Evolutionary conservation across 1,140 invertebrate species (phyloP).

Genomic region (Ceratosolen solmsi): DNA sequence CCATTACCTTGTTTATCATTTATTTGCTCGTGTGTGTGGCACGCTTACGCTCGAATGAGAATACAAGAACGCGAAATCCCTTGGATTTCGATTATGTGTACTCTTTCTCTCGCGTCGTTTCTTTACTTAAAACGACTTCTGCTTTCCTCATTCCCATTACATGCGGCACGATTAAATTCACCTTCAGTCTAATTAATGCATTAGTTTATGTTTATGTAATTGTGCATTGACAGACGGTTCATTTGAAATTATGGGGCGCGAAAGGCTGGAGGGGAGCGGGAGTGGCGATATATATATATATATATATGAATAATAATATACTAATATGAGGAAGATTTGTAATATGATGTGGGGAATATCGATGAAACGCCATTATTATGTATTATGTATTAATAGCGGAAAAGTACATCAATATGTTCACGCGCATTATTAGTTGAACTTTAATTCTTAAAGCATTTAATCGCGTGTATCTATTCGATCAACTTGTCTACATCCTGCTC

Average conservation of each 20-base stretch:
- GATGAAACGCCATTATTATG: not conserved
- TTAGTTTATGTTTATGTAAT: too few species aligned
- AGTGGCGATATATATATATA: too few species aligned
- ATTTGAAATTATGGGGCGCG: too few species aligned
- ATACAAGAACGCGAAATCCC: too few species aligned
- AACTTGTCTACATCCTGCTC: constrained; percentile 4
- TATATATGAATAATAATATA: not conserved
- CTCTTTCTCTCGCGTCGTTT: too few species aligned
- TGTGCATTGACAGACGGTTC: too few species aligned
- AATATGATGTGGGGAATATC: not conserved
- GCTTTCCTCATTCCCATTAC: too few species aligned
- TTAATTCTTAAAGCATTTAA: not conserved
- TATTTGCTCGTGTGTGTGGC: not conserved
- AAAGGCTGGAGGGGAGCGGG: too few species aligned
- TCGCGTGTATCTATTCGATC: constrained; percentile 5
- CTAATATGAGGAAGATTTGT: not conserved
- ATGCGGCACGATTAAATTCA: too few species aligned
- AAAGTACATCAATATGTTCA: not conserved
- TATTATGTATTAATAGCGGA: not conserved
- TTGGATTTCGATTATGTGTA: too few species aligned
- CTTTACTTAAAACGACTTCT: too few species aligned
- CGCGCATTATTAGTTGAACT: constrained; percentile 1
- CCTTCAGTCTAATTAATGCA: too few species aligned
- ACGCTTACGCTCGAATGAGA: not conserved
- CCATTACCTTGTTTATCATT: constrained; percentile 16